Percentiles rank a stretch among this genome's conserved stretches.
Evolutionary conservation across 2,113 vertebrate genomes (phyloP).

Genomic region (Hydropotes inermis): DNA sequence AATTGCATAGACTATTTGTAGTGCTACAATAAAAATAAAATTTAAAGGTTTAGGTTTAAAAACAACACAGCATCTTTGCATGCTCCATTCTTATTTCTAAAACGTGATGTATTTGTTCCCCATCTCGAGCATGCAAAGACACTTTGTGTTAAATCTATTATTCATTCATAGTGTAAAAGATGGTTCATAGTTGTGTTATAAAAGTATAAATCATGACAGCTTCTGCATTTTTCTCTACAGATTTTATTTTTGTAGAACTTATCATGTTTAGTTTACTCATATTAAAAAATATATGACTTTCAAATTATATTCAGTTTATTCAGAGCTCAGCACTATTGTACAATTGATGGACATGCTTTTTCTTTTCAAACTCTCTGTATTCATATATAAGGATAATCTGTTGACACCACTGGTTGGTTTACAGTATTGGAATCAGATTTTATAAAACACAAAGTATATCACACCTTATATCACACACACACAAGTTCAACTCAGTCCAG

Average conservation of each 20-base stretch:
- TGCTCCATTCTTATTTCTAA: constrained; percentile 11
- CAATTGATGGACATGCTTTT: neutral
- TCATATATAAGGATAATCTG: neutral
- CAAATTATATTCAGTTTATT: constrained; percentile 24
- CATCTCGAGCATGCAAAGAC: neutral
- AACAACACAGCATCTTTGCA: neutral
- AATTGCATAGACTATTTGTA: constrained; percentile 23
- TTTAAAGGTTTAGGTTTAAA: constrained; percentile 26
- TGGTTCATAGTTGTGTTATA: neutral
- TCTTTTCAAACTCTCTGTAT: neutral
- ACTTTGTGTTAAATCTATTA: neutral
- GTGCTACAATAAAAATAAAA: constrained; percentile 5
- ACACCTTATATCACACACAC: neutral
- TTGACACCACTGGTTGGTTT: neutral
- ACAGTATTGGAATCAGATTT: neutral
- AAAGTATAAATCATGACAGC: neutral
- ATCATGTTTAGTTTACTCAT: neutral
- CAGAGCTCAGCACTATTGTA: neutral
- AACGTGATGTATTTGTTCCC: neutral
- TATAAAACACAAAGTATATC: neutral
- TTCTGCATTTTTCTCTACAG: neutral
- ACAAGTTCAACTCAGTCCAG: neutral
- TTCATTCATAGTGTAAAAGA: neutral
- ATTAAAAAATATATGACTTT: neutral
- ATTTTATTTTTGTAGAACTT: constrained; percentile 43